phyloP scores from a whole-genome alignment of 2,888 invertebrate genomes.

The Pseudococcus jackbeardsleyi region DNA sequence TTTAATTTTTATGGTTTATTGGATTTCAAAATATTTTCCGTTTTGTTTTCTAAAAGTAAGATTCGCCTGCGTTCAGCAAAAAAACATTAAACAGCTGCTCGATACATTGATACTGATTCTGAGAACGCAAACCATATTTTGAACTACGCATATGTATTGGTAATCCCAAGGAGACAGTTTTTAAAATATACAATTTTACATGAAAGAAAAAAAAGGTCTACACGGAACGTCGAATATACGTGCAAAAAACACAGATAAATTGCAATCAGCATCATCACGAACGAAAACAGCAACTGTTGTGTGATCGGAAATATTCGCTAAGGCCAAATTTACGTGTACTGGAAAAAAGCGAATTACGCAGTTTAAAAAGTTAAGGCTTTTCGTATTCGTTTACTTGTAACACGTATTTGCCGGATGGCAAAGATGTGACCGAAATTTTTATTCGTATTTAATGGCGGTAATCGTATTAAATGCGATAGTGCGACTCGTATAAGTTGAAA shows the following conservation, averaged over 20 bases:
- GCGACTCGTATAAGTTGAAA: background rate
- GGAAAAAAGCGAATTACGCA: conserved; percentile 24
- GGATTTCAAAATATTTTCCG: too few species aligned
- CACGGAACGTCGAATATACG: background rate
- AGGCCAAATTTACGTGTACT: conserved; percentile 14
- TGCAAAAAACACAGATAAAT: background rate
- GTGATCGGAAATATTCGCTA: conserved; percentile 11
- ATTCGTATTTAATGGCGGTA: conserved; percentile 14
- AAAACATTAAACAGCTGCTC: too few species aligned
- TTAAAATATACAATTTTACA: background rate
- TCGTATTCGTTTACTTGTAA: conserved; percentile 6
- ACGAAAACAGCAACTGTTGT: background rate
- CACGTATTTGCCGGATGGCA: conserved; percentile 23
- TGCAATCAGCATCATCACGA: background rate
- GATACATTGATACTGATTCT: too few species aligned
- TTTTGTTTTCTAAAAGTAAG: too few species aligned
- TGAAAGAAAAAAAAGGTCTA: background rate
- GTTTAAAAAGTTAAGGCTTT: conserved; percentile 17
- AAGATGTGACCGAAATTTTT: conserved; percentile 38
- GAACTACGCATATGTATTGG: too few species aligned
- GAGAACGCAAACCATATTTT: too few species aligned
- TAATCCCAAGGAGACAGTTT: background rate
- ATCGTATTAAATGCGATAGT: background rate
- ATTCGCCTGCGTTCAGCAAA: too few species aligned
- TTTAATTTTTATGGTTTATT: too few species aligned